These are phyloP conservation scores for Tursiops truncatus DNA, from an alignment of 2,113 vertebrate species.

Conservation along the genomic window DNA sequence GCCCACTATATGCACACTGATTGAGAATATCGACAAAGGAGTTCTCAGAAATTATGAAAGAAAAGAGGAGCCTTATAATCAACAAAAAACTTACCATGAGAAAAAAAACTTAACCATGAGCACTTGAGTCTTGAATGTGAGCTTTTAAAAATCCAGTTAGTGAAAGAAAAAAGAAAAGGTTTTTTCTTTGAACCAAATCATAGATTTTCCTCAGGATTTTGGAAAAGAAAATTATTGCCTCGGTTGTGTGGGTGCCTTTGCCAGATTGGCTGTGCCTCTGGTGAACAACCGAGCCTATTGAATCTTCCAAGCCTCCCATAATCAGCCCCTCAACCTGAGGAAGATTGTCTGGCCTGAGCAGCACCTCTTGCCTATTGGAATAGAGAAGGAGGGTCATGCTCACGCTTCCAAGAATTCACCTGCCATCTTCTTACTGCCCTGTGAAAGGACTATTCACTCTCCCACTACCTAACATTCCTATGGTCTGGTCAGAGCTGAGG, in stretches of 20 bases:
- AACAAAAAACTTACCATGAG: constrained; percentile 66
- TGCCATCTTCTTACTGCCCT: background rate
- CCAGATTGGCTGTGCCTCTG: background rate
- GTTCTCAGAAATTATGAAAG: constrained; percentile 73
- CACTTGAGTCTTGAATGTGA: constrained; percentile 53
- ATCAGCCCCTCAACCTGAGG: background rate
- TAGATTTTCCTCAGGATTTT: background rate
- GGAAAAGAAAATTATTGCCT: background rate
- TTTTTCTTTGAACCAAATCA: constrained; percentile 32
- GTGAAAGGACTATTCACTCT: background rate
- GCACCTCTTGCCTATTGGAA: too few relatives aligned
- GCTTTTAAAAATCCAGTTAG: constrained; percentile 51
- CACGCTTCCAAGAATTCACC: background rate
- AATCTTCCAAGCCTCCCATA: background rate
- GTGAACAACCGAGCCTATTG: background rate
- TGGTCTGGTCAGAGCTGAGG: background rate
- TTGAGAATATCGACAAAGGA: constrained; percentile 73
- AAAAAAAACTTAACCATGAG: constrained; percentile 52
- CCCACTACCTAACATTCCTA: background rate
- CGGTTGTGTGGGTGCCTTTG: background rate
- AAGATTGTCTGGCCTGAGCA: background rate
- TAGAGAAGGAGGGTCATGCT: background rate
- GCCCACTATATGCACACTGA: constrained; percentile 36
- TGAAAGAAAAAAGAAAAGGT: background rate
- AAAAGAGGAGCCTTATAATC: constrained; percentile 59